Evolutionary conservation across 2,113 vertebrate species (phyloP), one percentile per base, ranked within the genome.

Genomic region (Anguilla rostrata): DNA sequence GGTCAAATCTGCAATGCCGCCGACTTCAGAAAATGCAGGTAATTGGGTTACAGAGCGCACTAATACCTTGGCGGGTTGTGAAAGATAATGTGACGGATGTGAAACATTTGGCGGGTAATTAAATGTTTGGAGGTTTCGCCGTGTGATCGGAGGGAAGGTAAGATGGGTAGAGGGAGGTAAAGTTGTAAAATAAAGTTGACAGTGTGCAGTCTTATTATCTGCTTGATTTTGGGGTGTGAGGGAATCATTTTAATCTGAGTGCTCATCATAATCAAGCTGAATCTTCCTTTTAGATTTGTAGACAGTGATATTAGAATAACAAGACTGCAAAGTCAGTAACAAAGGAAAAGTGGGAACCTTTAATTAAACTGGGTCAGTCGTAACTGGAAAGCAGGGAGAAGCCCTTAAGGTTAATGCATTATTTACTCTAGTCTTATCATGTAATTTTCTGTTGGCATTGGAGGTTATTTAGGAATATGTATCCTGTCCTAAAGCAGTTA

Each of bases 1-100:
- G 98, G 98, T 99, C 98, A 99, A 97, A 98, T 99, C 98, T 98
- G 97, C 97, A 97, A 97, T 96, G 95, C 94, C 95, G 95, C 95
- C 94, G 96, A 97, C 95, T 96, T 92, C 91, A 91, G 92, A 94
- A 95, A 95, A 95, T 92, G 93, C 92, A 96, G 96, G 97, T 99
- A 98, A 99, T 99, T 98, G 97, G 60, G 97, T 96, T 96, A 95
- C 90, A 91, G 92, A 94, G 94, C 94, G 94, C 87, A 92, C 92
- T 96, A 96, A 97, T 97, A 95, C 94, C 94, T 95, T 94, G 1
- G 34, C 89, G 39, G 89, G 87, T 93, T 93, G 93, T 92, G 92
- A 94, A 94, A 96, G 94, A 96, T 95, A 93, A 93, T 95, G 92
- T 96, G 96, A 97, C 5, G 95, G 95, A 95, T 95, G 94, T 91